Percentiles rank a stretch among this genome's conserved stretches.
Conservation (phyloP, 2,888 invertebrate species). For the Diaprepes abbreviatus region DNA sequence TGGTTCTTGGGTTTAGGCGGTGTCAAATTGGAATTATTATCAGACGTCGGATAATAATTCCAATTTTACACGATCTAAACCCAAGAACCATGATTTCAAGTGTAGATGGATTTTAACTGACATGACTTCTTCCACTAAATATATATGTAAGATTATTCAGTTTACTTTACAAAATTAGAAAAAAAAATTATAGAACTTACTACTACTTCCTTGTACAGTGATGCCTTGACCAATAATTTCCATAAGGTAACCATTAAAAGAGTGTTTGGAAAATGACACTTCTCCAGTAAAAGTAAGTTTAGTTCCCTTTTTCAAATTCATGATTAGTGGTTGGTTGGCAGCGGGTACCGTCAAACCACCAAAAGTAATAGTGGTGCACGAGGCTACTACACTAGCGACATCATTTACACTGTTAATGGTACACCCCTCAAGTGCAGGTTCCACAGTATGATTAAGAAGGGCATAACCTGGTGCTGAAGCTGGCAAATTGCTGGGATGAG, state of each 20-base stretch:
- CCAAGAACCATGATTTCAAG: too few relatives aligned
- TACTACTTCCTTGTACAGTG: conserved; percentile 25
- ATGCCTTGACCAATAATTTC: conserved; percentile 26
- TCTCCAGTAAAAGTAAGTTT: conserved; percentile 27
- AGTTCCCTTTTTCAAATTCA: conserved; percentile 26
- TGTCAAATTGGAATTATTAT: too few relatives aligned
- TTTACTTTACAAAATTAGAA: too few relatives aligned
- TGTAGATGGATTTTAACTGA: too few relatives aligned
- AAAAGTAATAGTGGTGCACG: conserved; percentile 33
- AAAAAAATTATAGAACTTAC: conserved; percentile 32
- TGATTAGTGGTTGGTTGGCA: conserved; percentile 9
- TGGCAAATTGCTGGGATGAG: not conserved
- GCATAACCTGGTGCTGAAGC: conserved; percentile 26
- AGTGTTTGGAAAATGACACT: conserved; percentile 6
- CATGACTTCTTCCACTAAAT: too few relatives aligned
- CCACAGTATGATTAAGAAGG: conserved; percentile 15
- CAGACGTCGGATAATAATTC: too few relatives aligned
- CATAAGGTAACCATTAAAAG: conserved; percentile 26
- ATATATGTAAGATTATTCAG: too few relatives aligned
- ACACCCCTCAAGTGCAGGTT: conserved; percentile 10
- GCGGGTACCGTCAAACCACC: conserved; percentile 30
- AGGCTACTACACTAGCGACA: conserved; percentile 9
- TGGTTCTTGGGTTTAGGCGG: too few relatives aligned
- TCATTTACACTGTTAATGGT: conserved; percentile 21
- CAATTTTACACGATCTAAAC: too few relatives aligned